Conservation (phyloP, 2,113 vertebrate genomes). For the Lamprologus speciosus region DNA sequence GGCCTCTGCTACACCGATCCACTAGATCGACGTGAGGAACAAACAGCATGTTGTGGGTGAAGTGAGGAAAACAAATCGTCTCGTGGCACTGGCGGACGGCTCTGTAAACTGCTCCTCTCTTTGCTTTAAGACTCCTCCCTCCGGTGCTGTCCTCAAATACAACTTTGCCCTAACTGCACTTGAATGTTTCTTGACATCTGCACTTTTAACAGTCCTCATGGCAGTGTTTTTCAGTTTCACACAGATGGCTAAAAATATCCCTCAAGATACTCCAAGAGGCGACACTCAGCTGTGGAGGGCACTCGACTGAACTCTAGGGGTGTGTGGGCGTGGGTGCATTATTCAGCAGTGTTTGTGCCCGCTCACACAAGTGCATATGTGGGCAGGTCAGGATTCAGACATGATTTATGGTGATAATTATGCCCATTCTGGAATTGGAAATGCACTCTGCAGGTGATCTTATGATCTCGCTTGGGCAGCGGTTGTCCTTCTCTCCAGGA, state of each 20-base stretch:
- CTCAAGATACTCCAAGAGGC: not conserved
- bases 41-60: not conserved
- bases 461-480: not conserved
- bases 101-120: not conserved
- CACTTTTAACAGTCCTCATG: conserved; percentile 9
- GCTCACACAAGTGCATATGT: not conserved
- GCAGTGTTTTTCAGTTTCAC: conserved; percentile 12
- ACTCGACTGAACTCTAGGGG: not conserved
- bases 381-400: not conserved
- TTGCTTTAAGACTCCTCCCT: not conserved
- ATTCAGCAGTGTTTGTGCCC: not conserved
- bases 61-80: not conserved
- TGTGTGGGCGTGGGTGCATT: not conserved
- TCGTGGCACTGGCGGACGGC: not conserved
- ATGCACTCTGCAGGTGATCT: not conserved
- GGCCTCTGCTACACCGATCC: not conserved
- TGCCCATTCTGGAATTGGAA: not conserved
- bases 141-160: not conserved
- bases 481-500: no score
- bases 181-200: conserved; percentile 33
- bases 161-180: not conserved
- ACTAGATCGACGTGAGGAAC: not conserved
- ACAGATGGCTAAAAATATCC: conserved; percentile 32
- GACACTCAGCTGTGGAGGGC: not conserved
- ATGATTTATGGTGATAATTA: not conserved